Evolutionary conservation across 2,797 vertebrate species (phyloP), one percentile per base, ranked within the genome.

Genomic region (Falco novaeseelandiae): DNA sequence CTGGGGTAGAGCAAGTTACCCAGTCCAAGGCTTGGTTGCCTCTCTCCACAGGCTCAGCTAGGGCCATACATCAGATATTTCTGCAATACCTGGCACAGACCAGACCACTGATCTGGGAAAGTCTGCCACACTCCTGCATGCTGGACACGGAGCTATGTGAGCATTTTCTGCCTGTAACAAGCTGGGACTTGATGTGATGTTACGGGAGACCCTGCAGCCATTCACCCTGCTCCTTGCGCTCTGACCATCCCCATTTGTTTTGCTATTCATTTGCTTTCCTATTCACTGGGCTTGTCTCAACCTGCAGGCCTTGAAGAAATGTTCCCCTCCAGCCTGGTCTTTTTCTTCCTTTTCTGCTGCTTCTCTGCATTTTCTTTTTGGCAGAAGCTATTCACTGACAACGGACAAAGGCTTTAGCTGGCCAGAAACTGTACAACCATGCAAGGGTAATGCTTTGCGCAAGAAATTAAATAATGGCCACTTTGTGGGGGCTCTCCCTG

Each of bases 251-350:
- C 18, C 85, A 4, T 52, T 89, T 76, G 29, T 9, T 89, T 85
- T 73, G 59, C 88, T 62, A 6, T 80, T 89, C 8, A 32, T 82
- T 84, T 52, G 30, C 34, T 93, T 90, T 66, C 76, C 76, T 87
- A 10, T 90, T 87, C 81, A 63, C 49, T 5, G 12, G 92, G 55
- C 96, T 82, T 94, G 96, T 80, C 88, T 82, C 83, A 84, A 82
- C 96, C 59, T 63, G 96, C 54, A 79, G 87, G 26, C 65, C 80
- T 78, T 9, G 16, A 93, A 78, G 57, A 80, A 83, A 51, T 17
- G 14, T 38, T 17, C 61, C 61, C 3, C 11, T 20, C 14, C 67
- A 72, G 12, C 46, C 16, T 32, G 61, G 38, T 29, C 42, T 27
- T 89, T 90, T 90, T 65, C 61, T 94, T 89, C 38, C 21, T 42